Percentiles rank a stretch among this genome's conserved stretches.
phyloP scores from a whole-genome alignment of 2,113 vertebrate genomes.

The Bothrops jararaca region DNA sequence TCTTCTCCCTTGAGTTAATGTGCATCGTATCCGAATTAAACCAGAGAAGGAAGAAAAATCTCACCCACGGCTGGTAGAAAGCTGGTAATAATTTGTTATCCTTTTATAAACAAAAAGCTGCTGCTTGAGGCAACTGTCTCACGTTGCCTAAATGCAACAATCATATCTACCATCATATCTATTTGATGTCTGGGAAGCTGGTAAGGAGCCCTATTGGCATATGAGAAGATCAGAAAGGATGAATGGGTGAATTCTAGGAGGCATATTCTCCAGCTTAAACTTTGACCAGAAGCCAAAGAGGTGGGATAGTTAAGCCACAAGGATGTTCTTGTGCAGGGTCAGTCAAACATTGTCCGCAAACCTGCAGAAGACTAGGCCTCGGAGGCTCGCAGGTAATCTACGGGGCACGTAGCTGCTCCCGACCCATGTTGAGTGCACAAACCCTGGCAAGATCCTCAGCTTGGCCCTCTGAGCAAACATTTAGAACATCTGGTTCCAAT shows the following conservation, averaged over 20 bases:
- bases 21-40: not conserved
- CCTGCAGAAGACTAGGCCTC: not conserved
- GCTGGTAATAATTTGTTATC: not conserved
- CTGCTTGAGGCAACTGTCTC: not conserved
- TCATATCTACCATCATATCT: not conserved
- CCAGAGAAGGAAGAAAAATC: not conserved
- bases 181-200: not conserved
- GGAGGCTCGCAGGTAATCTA: not conserved
- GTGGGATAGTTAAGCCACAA: not conserved
- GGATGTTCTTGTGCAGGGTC: not conserved
- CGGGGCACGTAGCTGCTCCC: not conserved
- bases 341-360: not conserved
- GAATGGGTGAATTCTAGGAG: not conserved
- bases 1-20: not conserved
- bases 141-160: not conserved
- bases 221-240: not conserved
- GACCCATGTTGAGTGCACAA: not conserved
- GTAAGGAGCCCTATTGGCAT: not conserved
- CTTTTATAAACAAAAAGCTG: not conserved
- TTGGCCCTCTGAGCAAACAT: constrained; percentile 1
- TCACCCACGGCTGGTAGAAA: not conserved
- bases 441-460: not conserved
- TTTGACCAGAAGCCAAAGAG: not conserved
- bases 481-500: constrained; percentile 83
- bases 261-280: not conserved